phyloP scores from a whole-genome alignment of 2,888 invertebrate genomes.

The Amaurobius ferox region DNA sequence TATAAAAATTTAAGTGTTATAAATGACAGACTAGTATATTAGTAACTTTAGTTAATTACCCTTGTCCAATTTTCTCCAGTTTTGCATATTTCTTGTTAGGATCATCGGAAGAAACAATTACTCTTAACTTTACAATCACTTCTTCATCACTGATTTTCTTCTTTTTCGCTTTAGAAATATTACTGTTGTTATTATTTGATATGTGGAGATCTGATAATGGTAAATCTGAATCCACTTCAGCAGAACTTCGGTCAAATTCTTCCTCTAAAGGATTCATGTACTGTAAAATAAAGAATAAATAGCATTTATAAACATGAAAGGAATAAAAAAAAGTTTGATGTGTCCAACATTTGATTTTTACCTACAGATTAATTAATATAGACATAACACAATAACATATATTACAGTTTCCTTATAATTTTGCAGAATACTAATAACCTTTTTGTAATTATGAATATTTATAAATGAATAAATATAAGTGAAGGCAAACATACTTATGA shows the following conservation, averaged over 20 bases:
- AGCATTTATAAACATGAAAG: not conserved
- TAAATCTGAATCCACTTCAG: constrained; percentile 22
- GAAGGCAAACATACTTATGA: no score
- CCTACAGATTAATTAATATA: no score
- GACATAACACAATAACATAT: no score
- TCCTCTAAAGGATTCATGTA: constrained; percentile 64
- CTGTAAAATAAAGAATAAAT: constrained; percentile 20
- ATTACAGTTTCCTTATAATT: no score
- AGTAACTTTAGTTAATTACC: constrained; percentile 60
- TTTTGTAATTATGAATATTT: no score
- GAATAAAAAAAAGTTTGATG: not conserved
- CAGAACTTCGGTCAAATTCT: constrained; percentile 35
- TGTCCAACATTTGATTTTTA: no score
- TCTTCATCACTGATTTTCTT: constrained; percentile 84
- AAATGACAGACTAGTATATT: no score
- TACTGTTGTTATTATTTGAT: constrained; percentile 62
- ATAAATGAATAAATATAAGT: no score
- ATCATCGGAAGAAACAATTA: constrained; percentile 89
- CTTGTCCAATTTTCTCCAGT: constrained; percentile 86
- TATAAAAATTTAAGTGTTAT: no score
- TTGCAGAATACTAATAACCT: no score
- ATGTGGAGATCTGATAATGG: constrained; percentile 28
- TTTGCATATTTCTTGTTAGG: constrained; percentile 88
- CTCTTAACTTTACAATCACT: constrained; percentile 86
- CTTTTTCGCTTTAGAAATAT: constrained; percentile 57